A percentile compares a stretch with the other conserved stretches of the same genome.
Evolutionary conservation across 2,888 invertebrate species (phyloP).

Genomic region (Miltochrista miniata): DNA sequence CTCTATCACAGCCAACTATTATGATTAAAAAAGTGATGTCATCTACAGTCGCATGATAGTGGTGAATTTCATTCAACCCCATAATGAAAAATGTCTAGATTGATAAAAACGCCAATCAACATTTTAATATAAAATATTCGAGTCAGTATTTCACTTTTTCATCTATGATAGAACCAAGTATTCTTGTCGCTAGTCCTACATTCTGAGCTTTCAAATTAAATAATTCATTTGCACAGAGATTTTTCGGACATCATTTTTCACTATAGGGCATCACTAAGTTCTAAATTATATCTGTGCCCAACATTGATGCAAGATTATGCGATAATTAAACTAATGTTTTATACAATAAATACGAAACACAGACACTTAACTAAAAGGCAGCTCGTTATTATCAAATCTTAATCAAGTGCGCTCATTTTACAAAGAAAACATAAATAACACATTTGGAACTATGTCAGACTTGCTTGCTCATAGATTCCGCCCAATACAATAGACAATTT

Average conservation of each 20-base stretch:
- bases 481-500: slow-evolving; percentile 25
- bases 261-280: background rate
- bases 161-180: background rate
- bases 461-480: slow-evolving; percentile 37
- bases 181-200: background rate
- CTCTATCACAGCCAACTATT: slow-evolving; percentile 26
- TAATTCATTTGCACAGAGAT: background rate
- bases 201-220: too few relatives aligned
- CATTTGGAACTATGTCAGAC: slow-evolving; percentile 55
- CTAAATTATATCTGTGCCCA: slow-evolving; percentile 5
- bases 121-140: background rate
- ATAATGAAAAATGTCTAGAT: background rate
- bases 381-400: slow-evolving; percentile 53
- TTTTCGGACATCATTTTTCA: background rate
- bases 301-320: slow-evolving; percentile 19
- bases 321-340: slow-evolving; percentile 28
- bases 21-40: background rate
- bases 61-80: background rate
- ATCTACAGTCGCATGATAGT: slow-evolving; percentile 4
- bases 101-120: background rate
- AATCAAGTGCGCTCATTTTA: slow-evolving; percentile 42
- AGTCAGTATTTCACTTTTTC: background rate
- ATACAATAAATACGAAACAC: slow-evolving; percentile 58
- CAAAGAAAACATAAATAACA: slow-evolving; percentile 40
- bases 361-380: slow-evolving; percentile 55